Conservation (phyloP, 1,140 invertebrate genomes). For the Drosophila ananassae region DNA sequence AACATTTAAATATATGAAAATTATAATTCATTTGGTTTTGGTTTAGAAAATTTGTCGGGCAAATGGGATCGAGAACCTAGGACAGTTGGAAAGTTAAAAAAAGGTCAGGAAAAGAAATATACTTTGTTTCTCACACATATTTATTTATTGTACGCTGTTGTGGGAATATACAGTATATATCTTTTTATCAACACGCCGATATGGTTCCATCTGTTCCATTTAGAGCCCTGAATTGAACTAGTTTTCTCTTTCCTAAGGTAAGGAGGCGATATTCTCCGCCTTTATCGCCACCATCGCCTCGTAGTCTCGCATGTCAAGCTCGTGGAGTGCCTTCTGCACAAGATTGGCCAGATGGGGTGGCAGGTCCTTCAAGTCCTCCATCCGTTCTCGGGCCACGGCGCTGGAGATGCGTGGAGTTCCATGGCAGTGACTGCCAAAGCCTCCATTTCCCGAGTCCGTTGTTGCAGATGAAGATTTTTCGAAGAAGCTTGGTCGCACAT, state of each 20-base stretch:
- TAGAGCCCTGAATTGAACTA: conserved; percentile 41
- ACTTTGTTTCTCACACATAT: background rate
- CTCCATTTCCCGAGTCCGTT: conserved; percentile 72
- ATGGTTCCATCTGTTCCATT: conserved; percentile 25
- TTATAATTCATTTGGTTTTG: no score
- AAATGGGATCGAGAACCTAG: no score
- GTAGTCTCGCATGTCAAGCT: conserved; percentile 76
- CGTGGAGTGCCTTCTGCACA: conserved; percentile 77
- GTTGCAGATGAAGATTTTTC: conserved; percentile 71
- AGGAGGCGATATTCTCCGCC: conserved; percentile 51
- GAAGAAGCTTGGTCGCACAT: conserved; percentile 49
- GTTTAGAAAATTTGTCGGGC: no score
- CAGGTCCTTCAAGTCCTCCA: conserved; percentile 77
- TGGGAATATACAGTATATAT: conserved; percentile 30
- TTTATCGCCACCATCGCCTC: conserved; percentile 71
- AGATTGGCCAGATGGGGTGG: conserved; percentile 75
- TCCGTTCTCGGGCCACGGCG: conserved; percentile 68
- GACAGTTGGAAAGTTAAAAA: no score
- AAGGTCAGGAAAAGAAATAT: background rate
- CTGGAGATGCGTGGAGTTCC: conserved; percentile 62
- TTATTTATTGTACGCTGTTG: conserved; percentile 48
- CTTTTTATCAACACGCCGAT: conserved; percentile 40
- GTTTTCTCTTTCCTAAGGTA: conserved; percentile 29
- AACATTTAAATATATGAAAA: no score
- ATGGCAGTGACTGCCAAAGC: conserved; percentile 40